Percentiles rank a stretch among this genome's conserved stretches.
Evolutionary conservation across 1,140 invertebrate species (phyloP).

Genomic region (Ericerus pela): DNA sequence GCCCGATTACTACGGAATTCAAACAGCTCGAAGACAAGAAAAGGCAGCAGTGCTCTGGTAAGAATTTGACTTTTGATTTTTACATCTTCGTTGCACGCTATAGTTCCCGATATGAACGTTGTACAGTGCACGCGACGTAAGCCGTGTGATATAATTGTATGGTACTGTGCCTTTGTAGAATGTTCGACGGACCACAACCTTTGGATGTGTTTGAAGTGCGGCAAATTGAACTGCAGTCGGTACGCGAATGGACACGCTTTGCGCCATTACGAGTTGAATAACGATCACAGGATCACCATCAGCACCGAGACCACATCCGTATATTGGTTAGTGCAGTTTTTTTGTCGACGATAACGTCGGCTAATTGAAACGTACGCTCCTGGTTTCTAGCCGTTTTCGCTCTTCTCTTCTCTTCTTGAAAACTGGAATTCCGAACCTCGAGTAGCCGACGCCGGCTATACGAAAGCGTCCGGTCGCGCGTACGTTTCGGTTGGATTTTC

Average conservation of each 20-base stretch:
- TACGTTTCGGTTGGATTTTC: no score
- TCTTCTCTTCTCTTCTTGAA: no score
- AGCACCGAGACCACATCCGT: conserved; percentile 57
- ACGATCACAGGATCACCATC: conserved; percentile 54
- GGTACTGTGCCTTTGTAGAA: conserved; percentile 36
- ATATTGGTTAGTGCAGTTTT: conserved; percentile 60
- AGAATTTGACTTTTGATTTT: background rate
- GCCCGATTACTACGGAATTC: background rate
- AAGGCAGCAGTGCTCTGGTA: conserved; percentile 4
- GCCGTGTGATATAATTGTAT: background rate
- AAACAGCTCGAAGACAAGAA: background rate
- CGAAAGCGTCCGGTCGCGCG: no score
- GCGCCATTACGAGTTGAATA: conserved; percentile 46
- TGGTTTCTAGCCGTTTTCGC: no score
- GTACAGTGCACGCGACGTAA: background rate
- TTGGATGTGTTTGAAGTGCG: conserved; percentile 62
- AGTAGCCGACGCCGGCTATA: no score
- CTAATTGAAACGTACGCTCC: no score
- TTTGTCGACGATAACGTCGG: no score
- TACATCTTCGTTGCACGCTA: background rate
- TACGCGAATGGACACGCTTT: conserved; percentile 64
- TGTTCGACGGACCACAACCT: conserved; percentile 50
- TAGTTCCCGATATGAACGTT: background rate
- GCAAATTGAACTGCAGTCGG: conserved; percentile 55
- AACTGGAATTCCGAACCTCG: no score